Evolutionary conservation across 2,888 invertebrate species (phyloP).

Genomic region (Odontomyia ornata): DNA sequence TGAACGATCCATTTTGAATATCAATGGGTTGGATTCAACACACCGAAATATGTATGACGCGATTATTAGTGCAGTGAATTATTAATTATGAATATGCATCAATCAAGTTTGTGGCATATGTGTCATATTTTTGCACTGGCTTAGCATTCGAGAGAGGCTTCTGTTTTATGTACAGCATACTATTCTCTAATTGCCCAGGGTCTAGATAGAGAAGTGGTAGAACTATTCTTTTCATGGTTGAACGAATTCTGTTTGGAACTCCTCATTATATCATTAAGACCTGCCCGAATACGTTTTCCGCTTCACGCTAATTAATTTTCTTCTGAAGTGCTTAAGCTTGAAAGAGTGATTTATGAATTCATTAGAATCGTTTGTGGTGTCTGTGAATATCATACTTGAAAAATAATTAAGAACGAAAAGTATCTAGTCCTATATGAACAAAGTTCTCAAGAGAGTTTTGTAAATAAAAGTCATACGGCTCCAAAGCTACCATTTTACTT

Average conservation of each 20-base stretch:
- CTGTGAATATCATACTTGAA: too few species aligned
- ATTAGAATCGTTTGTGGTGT: too few species aligned
- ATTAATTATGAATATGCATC: background rate
- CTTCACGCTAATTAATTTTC: constrained; percentile 45
- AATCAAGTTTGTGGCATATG: background rate
- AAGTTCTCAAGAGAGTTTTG: too few species aligned
- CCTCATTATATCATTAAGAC: background rate
- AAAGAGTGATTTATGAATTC: too few species aligned
- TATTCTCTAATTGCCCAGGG: too few species aligned
- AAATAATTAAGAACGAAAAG: too few species aligned
- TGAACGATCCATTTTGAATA: background rate
- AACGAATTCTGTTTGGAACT: background rate
- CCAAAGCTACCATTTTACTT: too few species aligned
- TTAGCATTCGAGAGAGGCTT: too few species aligned
- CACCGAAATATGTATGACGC: constrained; percentile 10
- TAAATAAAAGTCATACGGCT: too few species aligned
- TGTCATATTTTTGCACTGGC: background rate
- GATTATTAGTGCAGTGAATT: background rate
- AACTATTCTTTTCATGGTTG: background rate
- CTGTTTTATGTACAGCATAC: background rate
- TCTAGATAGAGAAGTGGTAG: background rate
- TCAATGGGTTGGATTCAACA: background rate
- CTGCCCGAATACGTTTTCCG: constrained; percentile 43
- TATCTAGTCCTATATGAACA: too few species aligned
- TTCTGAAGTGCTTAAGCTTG: too few species aligned